Base-by-base conservation (phyloP, 2,797 vertebrate genomes). In the Coracias cyanogaster region DNA sequence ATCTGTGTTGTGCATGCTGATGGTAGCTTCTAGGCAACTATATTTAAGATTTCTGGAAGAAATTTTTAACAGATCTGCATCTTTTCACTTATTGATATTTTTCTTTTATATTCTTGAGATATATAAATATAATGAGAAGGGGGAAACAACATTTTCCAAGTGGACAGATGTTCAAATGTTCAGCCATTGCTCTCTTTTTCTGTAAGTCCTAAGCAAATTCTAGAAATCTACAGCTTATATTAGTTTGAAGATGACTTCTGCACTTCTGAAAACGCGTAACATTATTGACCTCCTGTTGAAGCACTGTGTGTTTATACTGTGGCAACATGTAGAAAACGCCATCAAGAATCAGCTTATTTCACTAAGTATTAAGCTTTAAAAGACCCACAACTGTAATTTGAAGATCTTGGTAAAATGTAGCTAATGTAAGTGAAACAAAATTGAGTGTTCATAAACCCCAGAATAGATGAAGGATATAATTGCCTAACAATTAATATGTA, bases 1-100 rank as follows among this genome's bases (percentile, higher is more conserved):
- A 49, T 41, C 49, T 76, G 33, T 76, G 41, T 86, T 65, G 25
- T 62, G 46, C 26, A 15, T 37, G 43, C 62, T 57, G 46, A 73
- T 33, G 71, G 58, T 87, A 48, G 65, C 89, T 95, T 91, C 33
- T 85, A 52, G 60, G 35, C 52, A 91, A 76, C 51, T 72, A 33
- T 46, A 35, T 71, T 12, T 84, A 82, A 46, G 74, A 64, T 45
- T 81, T 31, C 33, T 72, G 45, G 54, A 86, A 69, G 37, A 72
- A n/a, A 54, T 57, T 55, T 49, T 74, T 60, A 67, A 58, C 14
- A 39, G 35, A 21, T 76, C 31, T 49, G 6, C 74, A 9, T 81
- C 88, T 82, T 82, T 93, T 91, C 12, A 45, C 17, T 92, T 66
- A 35, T 31, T 70, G 37, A 43, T 78, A 25, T 15, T 73, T 79